Percentiles rank a stretch among this genome's conserved stretches.
Conservation (phyloP, 2,797 vertebrate species). For the Sebastes taczanowskii region DNA sequence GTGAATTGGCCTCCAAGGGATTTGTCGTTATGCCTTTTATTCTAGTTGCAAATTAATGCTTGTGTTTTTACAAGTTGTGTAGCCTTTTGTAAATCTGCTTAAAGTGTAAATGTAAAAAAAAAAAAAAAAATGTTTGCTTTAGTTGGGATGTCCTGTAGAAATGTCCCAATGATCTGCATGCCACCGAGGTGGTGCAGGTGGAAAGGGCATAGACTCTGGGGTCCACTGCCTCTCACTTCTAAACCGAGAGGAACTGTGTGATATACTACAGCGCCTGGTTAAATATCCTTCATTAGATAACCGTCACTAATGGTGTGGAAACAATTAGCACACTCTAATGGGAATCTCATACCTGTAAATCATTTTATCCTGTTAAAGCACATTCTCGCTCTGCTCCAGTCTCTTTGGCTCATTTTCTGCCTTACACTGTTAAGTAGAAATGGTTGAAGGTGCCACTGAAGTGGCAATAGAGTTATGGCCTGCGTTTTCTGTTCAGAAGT, state of each 20-base stretch:
- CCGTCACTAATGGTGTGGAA: slow-evolving; percentile 88
- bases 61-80: slow-evolving; percentile 42
- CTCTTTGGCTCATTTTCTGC: slow-evolving; percentile 77
- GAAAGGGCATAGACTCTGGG: slow-evolving; percentile 54
- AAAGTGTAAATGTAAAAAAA: background rate
- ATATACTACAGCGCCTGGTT: slow-evolving; percentile 81
- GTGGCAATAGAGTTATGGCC: slow-evolving; percentile 71
- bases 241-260: slow-evolving; percentile 65
- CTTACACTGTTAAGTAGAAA: slow-evolving; percentile 68
- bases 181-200: slow-evolving; percentile 46
- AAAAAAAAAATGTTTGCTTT: background rate
- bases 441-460: slow-evolving; percentile 68
- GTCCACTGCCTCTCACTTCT: slow-evolving; percentile 60
- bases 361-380: slow-evolving; percentile 82
- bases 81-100: background rate
- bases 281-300: slow-evolving; percentile 87
- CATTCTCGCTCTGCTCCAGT: slow-evolving; percentile 76
- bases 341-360: slow-evolving; percentile 88
- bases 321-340: slow-evolving; percentile 88
- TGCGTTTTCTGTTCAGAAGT: slow-evolving; percentile 59
- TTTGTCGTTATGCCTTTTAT: background rate
- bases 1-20: background rate
- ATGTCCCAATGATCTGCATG: slow-evolving; percentile 6
- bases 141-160: slow-evolving; percentile 20
- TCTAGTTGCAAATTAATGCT: slow-evolving; percentile 30